Conservation (phyloP, 2,113 vertebrate species). For the Calidris pygmaea region DNA sequence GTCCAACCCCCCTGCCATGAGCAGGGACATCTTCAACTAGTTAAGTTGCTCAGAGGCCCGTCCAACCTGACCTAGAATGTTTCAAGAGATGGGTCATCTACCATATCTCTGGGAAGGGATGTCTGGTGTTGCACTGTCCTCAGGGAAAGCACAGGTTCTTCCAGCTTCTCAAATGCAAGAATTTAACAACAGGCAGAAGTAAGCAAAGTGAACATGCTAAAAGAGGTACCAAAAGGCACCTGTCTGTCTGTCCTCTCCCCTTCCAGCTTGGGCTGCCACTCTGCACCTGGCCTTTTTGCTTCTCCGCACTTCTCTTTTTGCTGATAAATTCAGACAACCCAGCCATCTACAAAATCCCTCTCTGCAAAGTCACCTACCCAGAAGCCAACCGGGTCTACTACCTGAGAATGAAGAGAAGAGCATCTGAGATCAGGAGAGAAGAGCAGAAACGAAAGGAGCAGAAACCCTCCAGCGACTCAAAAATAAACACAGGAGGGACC, state of each 20-base stretch:
- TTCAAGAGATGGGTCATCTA: not conserved
- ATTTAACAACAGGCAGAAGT: not conserved
- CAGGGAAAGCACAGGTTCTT: not conserved
- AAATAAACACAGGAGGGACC: not conserved
- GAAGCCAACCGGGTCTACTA: constrained; percentile 88
- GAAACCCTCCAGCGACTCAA: not conserved
- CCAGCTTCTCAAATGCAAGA: not conserved
- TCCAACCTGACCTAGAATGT: not conserved
- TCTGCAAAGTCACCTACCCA: constrained; percentile 89
- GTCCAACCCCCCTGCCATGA: not conserved
- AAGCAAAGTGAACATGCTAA: not conserved
- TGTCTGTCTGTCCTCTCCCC: not conserved
- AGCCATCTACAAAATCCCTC: constrained; percentile 85
- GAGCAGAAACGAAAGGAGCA: not conserved
- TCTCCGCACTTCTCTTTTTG: constrained; percentile 88
- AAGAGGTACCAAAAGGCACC: not conserved
- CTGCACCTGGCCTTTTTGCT: constrained; percentile 96
- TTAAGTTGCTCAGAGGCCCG: not conserved
- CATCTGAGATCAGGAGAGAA: not conserved
- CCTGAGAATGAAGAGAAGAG: constrained; percentile 52
- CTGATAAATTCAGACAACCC: constrained; percentile 84
- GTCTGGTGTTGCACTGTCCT: not conserved
- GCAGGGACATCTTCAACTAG: not conserved
- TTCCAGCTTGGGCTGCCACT: constrained; percentile 88
- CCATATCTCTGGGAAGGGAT: not conserved